Evolutionary conservation across 2,888 invertebrate species (phyloP), one percentile per base, ranked within the genome.

Genomic region (Eilema sororculum): DNA sequence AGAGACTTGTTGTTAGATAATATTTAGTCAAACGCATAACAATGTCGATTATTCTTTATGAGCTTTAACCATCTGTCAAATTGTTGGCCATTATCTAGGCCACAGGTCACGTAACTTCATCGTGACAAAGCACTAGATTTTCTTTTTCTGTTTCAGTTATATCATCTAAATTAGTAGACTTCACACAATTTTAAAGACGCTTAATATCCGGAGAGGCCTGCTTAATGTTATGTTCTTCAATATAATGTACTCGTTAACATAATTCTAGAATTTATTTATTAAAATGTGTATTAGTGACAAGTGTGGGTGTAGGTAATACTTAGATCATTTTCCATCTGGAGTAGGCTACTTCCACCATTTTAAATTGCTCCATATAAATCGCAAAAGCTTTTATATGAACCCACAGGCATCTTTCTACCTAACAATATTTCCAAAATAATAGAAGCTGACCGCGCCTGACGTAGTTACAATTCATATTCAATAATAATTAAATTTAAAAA

Each of bases 1-100:
- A 67, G 33, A 60, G 75, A 72, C 78, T 73, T 16, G 82, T 73
- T 80, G 66, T 81, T 74, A 79, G 64, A 65, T 80, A 74, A 82
- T 70, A 67, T 33, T 33, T 58, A 37, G 25, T 63, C 16, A 52
- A 28, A 64, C n/a, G 20, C 25, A 58, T 37, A 28, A 57, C 28
- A 41, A 63, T 62, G 56, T 68, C 28, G 33, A 56, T 22, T 52
- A 24, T 33, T 24, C 24, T 65, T 30, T 25, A 25, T 57, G 30
- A 16, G 4, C 16, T 24, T 33, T 56, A 41, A 24, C 9, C 1
- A 22, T 5, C 33, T 41, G 9, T 37, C 33, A 56, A 69, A n/a
- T 58, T 70, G 60, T 72, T 64, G 46, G 33, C 20, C 16, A 28
- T 10, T 16, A 60, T 60, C 30, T 60, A 60, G 60, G 60, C 28